phyloP scores from a whole-genome alignment of 1,140 invertebrate genomes.

The Galleria mellonella region DNA sequence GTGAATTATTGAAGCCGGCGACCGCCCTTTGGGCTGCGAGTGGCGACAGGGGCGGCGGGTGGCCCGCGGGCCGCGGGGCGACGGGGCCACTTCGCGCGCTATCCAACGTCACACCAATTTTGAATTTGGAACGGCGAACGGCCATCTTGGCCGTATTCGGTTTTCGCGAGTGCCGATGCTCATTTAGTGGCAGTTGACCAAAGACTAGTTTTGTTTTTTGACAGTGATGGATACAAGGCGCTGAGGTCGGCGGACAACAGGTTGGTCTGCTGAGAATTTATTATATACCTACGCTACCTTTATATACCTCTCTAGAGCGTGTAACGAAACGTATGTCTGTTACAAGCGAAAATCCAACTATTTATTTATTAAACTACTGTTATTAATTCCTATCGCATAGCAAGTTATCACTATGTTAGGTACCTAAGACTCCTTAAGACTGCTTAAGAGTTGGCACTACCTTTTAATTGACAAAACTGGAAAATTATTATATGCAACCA shows the following conservation, averaged over 20 bases:
- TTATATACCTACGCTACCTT: no score
- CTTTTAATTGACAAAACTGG: no score
- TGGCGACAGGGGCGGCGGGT: slow-evolving; percentile 11
- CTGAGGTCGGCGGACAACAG: slow-evolving; percentile 1
- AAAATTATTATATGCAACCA: no score
- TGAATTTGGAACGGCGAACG: slow-evolving; percentile 32
- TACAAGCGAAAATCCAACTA: no score
- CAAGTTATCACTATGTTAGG: no score
- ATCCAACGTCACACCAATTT: slow-evolving; percentile 54
- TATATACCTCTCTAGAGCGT: no score
- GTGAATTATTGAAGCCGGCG: slow-evolving; percentile 54
- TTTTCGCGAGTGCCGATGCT: slow-evolving; percentile 27
- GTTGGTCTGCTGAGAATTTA: background rate
- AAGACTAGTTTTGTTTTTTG: background rate
- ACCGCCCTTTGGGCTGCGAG: slow-evolving; percentile 57
- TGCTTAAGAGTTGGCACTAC: no score
- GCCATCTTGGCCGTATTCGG: slow-evolving; percentile 35
- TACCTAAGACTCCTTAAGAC: no score
- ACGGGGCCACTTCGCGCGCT: slow-evolving; percentile 43
- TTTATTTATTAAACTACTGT: no score
- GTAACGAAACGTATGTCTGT: no score
- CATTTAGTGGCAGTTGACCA: slow-evolving; percentile 27
- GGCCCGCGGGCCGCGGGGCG: background rate
- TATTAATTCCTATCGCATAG: no score
- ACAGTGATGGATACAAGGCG: slow-evolving; percentile 4